phyloP scores from a whole-genome alignment of 2,888 invertebrate species.

The Gisinianus flammeolus region DNA sequence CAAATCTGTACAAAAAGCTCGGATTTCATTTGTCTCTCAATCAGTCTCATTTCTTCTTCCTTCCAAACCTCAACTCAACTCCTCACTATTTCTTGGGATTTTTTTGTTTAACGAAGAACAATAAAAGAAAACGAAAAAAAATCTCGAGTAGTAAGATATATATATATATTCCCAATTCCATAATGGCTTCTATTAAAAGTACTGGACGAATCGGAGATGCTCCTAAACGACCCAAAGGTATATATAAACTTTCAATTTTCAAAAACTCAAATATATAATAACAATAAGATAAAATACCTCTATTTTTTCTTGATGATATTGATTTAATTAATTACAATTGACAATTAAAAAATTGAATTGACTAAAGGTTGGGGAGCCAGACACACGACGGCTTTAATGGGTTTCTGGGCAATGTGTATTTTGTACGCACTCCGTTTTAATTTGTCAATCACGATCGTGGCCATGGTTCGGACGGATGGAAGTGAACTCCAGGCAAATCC shows the following conservation, averaged over 20 bases:
- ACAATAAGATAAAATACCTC: too few relatives aligned
- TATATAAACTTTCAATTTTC: too few relatives aligned
- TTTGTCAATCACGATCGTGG: conserved; percentile 54
- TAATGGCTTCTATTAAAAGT: background rate
- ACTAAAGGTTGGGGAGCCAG: conserved; percentile 50
- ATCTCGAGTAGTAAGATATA: too few relatives aligned
- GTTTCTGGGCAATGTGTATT: conserved; percentile 53
- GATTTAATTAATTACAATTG: background rate
- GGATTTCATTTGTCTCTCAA: too few relatives aligned
- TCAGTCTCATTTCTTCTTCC: too few relatives aligned
- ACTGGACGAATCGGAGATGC: background rate
- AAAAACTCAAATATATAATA: too few relatives aligned
- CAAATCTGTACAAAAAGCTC: too few relatives aligned
- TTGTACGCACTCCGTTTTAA: conserved; percentile 55
- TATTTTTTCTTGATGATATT: background rate
- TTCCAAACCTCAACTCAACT: too few relatives aligned
- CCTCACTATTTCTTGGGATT: too few relatives aligned
- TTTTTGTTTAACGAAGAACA: too few relatives aligned
- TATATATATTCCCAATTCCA: too few relatives aligned
- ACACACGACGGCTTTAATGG: conserved; percentile 52
- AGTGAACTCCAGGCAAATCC: conserved; percentile 4
- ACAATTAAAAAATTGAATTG: background rate
- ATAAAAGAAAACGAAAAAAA: too few relatives aligned
- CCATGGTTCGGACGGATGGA: conserved; percentile 52
- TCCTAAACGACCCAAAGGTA: conserved; percentile 14